Evolutionary conservation across 2,888 invertebrate species (phyloP).

Genomic region (Atrina japonica): DNA sequence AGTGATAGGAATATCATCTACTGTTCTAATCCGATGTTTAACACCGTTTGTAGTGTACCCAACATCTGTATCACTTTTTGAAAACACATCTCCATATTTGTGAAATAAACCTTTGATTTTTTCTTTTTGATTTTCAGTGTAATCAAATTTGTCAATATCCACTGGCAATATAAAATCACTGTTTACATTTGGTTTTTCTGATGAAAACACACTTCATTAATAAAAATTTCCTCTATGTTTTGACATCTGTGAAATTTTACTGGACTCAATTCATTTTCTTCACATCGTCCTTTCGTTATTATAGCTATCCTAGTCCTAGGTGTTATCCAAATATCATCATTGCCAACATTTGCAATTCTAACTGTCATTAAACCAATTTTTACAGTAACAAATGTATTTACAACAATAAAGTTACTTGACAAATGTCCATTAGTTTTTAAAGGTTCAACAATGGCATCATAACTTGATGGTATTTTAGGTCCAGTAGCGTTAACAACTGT

Average conservation of each 20-base stretch:
- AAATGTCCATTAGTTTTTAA: constrained; percentile 14
- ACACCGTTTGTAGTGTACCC: constrained; percentile 34
- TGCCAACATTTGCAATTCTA: constrained; percentile 5
- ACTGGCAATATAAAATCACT: constrained; percentile 1
- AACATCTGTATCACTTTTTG: constrained; percentile 16
- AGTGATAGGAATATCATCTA: constrained; percentile 23
- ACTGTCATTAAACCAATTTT: not conserved
- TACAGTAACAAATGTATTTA: constrained; percentile 2
- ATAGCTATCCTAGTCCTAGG: constrained; percentile 20
- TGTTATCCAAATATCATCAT: constrained; percentile 17
- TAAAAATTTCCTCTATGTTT: constrained; percentile 1
- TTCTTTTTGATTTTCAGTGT: constrained; percentile 4
- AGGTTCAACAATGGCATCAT: constrained; percentile 21
- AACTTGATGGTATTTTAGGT: not conserved
- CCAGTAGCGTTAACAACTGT: constrained; percentile 10
- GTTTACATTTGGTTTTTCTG: not conserved
- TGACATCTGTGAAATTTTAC: not conserved
- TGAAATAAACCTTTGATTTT: constrained; percentile 15
- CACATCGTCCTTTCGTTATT: constrained; percentile 3
- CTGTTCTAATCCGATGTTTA: constrained; percentile 23
- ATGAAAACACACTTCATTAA: not conserved
- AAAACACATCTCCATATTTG: constrained; percentile 28
- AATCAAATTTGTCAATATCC: constrained; percentile 10
- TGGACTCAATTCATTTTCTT: not conserved
- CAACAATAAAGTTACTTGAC: not conserved